A percentile compares a stretch with the other conserved stretches of the same genome.
These are phyloP conservation scores for Himalopsyche kuldschensis DNA, from an alignment of 2,888 invertebrate genomes.

Conservation along the genomic window DNA sequence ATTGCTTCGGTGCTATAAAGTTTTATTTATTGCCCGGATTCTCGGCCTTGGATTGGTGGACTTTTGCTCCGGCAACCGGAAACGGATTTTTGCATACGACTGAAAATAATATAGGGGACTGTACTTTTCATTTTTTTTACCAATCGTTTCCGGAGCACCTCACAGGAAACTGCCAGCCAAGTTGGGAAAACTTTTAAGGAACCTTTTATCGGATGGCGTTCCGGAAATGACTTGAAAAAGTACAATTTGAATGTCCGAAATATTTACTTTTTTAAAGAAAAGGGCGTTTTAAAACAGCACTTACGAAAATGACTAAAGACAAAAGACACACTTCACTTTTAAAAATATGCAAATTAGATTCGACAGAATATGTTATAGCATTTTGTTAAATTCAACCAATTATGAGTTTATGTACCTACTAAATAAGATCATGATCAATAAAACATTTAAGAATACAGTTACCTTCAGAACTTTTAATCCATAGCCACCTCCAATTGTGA, in stretches of 20 bases:
- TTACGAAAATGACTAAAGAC: not conserved
- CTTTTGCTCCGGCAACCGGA: constrained; percentile 17
- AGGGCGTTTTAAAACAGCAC: not conserved
- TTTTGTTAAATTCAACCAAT: too few relatives aligned
- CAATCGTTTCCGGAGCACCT: not conserved
- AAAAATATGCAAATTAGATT: too few relatives aligned
- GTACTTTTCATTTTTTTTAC: constrained; percentile 3
- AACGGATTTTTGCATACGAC: constrained; percentile 31
- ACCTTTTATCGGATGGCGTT: not conserved
- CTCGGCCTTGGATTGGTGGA: constrained; percentile 27
- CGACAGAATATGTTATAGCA: too few relatives aligned
- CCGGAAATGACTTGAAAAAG: not conserved
- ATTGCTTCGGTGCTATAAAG: constrained; percentile 33
- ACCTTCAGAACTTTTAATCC: too few relatives aligned
- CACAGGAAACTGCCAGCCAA: constrained; percentile 4
- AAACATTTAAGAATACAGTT: too few relatives aligned
- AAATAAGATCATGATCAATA: too few relatives aligned
- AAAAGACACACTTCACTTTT: too few relatives aligned
- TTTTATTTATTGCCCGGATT: constrained; percentile 35
- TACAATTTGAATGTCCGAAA: not conserved
- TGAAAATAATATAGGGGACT: constrained; percentile 22
- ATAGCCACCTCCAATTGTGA: too few relatives aligned
- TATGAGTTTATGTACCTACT: too few relatives aligned
- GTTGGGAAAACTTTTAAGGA: not conserved
- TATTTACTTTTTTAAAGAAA: not conserved